Base-by-base conservation (phyloP, 2,113 vertebrate species). In the Tringa solitaria region DNA sequence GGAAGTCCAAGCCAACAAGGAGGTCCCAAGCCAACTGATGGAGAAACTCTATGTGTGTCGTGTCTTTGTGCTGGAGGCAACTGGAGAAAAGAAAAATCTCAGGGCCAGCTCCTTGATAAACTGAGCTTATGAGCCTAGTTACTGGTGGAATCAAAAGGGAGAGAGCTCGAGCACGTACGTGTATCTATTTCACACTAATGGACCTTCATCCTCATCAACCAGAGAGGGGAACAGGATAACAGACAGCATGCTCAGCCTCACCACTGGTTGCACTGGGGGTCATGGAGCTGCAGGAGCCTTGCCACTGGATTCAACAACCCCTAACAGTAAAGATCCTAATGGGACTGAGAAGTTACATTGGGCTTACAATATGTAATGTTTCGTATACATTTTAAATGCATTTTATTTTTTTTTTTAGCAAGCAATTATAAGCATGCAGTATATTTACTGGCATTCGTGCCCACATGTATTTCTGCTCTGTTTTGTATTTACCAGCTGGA, bases 111-210 rank as follows among this genome's bases (percentile, higher is more conserved):
- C 37, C 19, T 32, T 23, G 20, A 70, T n/a, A 59, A 59, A n/a
- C 51, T 72, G 59, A 46, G 45, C 1, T 0, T 28, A 22, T 15
- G 35, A 61, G 8, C 17, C 48, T 32, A 61, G 35, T 33, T 75
- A 23, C 32, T 69, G 35, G 43, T 65, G 51, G 51, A 69, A 75
- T 20, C 8, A 14, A 51, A 27, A n/a, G 45, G 28, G 39, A 48
- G 10, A 23, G 32, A 6, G 23, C 2, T 4, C 3, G 6, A 50
- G 21, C 2, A 2, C 16, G 6, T 15, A 10, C 1, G 3, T 65
- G 20, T 27, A 23, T 20, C 0, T 73, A 32, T 48, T 48, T 68
- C 68, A 32, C 30, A 20, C 16, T 33, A 51, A 51, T 5, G 18
- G 46, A 84, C 21, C n/a, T 56, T 50, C 80, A 41, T 32, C 41